phyloP scores from a whole-genome alignment of 1,140 invertebrate genomes.

The Bombus balteatus region DNA sequence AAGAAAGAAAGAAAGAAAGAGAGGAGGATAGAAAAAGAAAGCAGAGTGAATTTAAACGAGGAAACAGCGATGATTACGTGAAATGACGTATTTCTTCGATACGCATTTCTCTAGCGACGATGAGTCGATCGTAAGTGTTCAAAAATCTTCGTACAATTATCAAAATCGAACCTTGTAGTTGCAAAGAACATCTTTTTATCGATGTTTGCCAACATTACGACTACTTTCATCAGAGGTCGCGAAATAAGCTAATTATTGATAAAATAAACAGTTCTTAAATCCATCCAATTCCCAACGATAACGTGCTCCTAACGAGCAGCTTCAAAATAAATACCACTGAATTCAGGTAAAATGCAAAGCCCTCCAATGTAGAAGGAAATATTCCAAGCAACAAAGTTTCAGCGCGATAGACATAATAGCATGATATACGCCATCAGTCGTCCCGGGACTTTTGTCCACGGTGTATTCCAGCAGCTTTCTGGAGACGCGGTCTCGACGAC shows the following conservation, averaged over 20 bases:
- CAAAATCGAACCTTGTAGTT: neutral
- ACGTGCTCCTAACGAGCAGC: neutral
- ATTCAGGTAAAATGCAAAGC: neutral
- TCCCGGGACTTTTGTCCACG: constrained; percentile 43
- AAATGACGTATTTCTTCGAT: no score
- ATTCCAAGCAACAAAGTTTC: constrained; percentile 36
- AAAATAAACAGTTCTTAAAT: neutral
- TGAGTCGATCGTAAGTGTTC: no score
- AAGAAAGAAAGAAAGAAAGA: no score
- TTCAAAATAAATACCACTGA: neutral
- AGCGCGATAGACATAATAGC: constrained; percentile 10
- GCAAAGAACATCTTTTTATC: neutral
- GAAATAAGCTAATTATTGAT: no score
- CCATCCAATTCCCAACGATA: neutral
- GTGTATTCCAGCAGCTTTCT: constrained; percentile 37
- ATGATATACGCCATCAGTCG: constrained; percentile 33
- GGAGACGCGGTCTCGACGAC: constrained; percentile 46
- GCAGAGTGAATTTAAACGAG: no score
- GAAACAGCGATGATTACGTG: no score
- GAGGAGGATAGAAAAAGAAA: no score
- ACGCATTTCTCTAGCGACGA: no score
- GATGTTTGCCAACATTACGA: no score
- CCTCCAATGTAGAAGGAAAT: neutral
- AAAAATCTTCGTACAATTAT: no score
- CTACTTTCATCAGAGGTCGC: no score